These are phyloP conservation scores for Meloidogyne floridensis DNA, from an alignment of 1,140 invertebrate species.

Conservation along the genomic window DNA sequence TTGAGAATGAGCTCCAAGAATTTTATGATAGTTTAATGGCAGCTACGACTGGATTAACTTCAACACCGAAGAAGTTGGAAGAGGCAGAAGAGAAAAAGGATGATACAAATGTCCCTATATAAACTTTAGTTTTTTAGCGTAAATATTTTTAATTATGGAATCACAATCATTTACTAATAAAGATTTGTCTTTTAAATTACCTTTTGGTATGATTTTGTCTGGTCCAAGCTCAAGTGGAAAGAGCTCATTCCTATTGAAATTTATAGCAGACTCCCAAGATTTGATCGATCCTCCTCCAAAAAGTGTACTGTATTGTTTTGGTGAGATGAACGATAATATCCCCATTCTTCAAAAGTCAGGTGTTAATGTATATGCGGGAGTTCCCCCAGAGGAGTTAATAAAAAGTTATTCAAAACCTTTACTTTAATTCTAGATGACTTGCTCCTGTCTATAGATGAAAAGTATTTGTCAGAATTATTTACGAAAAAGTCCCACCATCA, in stretches of 20 bases:
- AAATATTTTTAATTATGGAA: background rate
- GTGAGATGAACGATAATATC: slow-evolving; percentile 15
- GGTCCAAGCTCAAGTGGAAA: slow-evolving; percentile 19
- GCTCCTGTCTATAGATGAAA: slow-evolving; percentile 6
- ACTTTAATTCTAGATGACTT: slow-evolving; percentile 23
- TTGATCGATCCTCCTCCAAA: background rate
- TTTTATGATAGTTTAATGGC: slow-evolving; percentile 10
- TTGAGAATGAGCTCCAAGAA: background rate
- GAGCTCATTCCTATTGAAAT: slow-evolving; percentile 24
- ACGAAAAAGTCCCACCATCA: slow-evolving; percentile 27
- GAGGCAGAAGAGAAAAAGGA: background rate
- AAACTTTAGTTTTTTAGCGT: background rate
- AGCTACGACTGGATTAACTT: background rate
- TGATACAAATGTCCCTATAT: background rate
- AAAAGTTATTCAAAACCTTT: background rate
- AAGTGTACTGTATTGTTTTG: slow-evolving; percentile 20
- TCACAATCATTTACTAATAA: slow-evolving; percentile 4
- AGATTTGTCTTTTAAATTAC: slow-evolving; percentile 24
- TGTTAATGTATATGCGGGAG: slow-evolving; percentile 18
- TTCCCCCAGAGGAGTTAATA: slow-evolving; percentile 24
- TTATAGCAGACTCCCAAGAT: slow-evolving; percentile 21
- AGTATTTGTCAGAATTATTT: slow-evolving; percentile 9
- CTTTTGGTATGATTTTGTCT: slow-evolving; percentile 21
- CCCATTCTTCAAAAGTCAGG: slow-evolving; percentile 27
- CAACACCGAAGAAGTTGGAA: background rate